Percentiles rank a stretch among this genome's conserved stretches.
These are phyloP conservation scores for Lepilemur septentrionalis DNA, from an alignment of 2,797 vertebrate species.

Conservation along the genomic window DNA sequence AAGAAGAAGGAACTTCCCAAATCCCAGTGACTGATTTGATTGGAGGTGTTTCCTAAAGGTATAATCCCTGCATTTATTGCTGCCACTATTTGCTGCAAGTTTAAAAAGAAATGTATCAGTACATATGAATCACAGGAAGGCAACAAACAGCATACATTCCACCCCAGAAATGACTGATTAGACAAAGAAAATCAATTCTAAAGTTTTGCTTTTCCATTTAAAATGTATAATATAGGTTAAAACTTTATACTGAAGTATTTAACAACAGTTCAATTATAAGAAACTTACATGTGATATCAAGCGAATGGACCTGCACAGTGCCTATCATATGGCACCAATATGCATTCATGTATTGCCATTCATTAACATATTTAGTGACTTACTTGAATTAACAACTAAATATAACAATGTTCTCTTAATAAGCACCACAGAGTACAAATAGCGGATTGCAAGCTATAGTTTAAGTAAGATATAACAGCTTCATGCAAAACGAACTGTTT, in stretches of 20 bases:
- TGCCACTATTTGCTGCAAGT: slow-evolving; percentile 95
- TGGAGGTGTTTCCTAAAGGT: slow-evolving; percentile 93
- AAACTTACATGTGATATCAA: neutral
- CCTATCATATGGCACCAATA: neutral
- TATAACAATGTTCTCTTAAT: neutral
- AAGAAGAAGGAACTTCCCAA: slow-evolving; percentile 99
- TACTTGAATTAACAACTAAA: slow-evolving; percentile 3
- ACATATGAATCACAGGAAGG: slow-evolving; percentile 77
- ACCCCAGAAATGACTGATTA: neutral
- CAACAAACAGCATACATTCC: slow-evolving; percentile 56
- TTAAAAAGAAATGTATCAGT: slow-evolving; percentile 86
- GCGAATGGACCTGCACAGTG: neutral
- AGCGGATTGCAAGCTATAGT: neutral
- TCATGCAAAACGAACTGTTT: neutral
- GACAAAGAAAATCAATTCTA: neutral
- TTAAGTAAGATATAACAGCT: neutral
- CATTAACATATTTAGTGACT: neutral
- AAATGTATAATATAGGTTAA: neutral
- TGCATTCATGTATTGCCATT: neutral
- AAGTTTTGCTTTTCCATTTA: slow-evolving; percentile 19
- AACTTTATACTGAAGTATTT: neutral
- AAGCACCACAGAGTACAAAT: neutral
- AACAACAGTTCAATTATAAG: neutral
- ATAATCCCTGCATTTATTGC: slow-evolving; percentile 97
- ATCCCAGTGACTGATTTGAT: slow-evolving; percentile 98